A percentile compares a stretch with the other conserved stretches of the same genome.
phyloP scores from a whole-genome alignment of 2,888 invertebrate species.

The Parochlus steinenii region DNA sequence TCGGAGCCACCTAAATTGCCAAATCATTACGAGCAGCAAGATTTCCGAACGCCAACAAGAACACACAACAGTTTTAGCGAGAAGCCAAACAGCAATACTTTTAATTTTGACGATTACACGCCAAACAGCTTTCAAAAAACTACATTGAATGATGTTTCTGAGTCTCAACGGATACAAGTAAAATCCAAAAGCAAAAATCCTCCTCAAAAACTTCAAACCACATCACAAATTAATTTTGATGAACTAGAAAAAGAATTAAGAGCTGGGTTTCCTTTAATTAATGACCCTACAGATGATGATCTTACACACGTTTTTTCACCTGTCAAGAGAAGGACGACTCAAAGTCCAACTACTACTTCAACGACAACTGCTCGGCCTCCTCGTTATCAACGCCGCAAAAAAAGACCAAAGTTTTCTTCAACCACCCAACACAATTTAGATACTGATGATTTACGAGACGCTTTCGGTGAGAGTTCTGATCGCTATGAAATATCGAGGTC shows the following conservation, averaged over 20 bases:
- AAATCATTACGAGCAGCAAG: slow-evolving; percentile 14
- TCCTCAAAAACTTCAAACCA: slow-evolving; percentile 7
- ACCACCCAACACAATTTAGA: slow-evolving; percentile 22
- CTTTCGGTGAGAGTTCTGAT: slow-evolving; percentile 18
- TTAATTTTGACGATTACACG: neutral
- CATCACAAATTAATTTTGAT: slow-evolving; percentile 7
- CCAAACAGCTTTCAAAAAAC: too few relatives aligned
- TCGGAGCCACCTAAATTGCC: slow-evolving; percentile 22
- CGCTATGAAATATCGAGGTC: slow-evolving; percentile 8
- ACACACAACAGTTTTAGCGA: slow-evolving; percentile 1
- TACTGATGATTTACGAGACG: slow-evolving; percentile 24
- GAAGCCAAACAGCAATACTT: slow-evolving; percentile 1
- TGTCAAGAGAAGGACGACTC: neutral
- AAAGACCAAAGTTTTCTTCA: slow-evolving; percentile 18
- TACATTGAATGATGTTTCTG: too few relatives aligned
- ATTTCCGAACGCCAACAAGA: slow-evolving; percentile 13
- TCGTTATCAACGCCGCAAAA: slow-evolving; percentile 18
- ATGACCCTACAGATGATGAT: slow-evolving; percentile 13
- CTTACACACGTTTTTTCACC: slow-evolving; percentile 1
- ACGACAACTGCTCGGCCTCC: slow-evolving; percentile 12
- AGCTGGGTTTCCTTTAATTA: neutral
- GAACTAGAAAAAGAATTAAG: slow-evolving; percentile 1
- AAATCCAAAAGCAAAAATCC: neutral
- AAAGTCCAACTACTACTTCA: neutral
- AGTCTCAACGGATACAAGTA: neutral